phyloP scores from a whole-genome alignment of 2,888 invertebrate species.

The Sarcophaga rosellei region DNA sequence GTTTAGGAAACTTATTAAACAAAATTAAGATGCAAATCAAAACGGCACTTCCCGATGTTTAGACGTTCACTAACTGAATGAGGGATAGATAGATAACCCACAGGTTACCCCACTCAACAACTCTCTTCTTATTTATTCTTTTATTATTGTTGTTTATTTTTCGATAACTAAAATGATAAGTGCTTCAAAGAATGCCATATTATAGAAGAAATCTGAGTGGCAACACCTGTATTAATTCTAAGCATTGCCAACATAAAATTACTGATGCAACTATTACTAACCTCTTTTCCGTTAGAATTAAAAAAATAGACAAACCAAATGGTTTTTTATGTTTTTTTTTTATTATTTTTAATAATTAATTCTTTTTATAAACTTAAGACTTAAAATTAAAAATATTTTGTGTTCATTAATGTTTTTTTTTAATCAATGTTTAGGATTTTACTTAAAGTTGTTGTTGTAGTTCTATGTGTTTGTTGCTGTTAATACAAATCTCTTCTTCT shows the following conservation, averaged over 20 bases:
- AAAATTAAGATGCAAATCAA: neutral
- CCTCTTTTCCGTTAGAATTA: neutral
- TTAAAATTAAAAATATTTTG: conserved; percentile 81
- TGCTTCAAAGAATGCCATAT: conserved; percentile 5
- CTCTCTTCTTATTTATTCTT: neutral
- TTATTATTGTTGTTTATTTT: too few relatives aligned
- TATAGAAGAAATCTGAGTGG: neutral
- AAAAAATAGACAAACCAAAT: conserved; percentile 24
- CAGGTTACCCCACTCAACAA: neutral
- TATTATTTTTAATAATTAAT: conserved; percentile 79
- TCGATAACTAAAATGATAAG: neutral
- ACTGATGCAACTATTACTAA: too few relatives aligned
- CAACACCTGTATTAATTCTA: neutral
- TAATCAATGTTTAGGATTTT: conserved; percentile 68
- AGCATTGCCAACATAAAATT: conserved; percentile 32
- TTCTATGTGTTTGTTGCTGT: conserved; percentile 69
- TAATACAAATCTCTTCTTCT: conserved; percentile 70
- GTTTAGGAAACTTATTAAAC: conserved; percentile 68
- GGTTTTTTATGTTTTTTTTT: conserved; percentile 64
- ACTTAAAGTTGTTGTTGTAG: conserved; percentile 72
- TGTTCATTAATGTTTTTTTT: conserved; percentile 75
- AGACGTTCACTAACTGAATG: conserved; percentile 27
- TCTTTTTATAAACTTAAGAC: conserved; percentile 81
- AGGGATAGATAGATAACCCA: neutral
- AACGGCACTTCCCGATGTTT: neutral